phyloP scores from a whole-genome alignment of 2,113 vertebrate species.

The Salvator merianae region DNA sequence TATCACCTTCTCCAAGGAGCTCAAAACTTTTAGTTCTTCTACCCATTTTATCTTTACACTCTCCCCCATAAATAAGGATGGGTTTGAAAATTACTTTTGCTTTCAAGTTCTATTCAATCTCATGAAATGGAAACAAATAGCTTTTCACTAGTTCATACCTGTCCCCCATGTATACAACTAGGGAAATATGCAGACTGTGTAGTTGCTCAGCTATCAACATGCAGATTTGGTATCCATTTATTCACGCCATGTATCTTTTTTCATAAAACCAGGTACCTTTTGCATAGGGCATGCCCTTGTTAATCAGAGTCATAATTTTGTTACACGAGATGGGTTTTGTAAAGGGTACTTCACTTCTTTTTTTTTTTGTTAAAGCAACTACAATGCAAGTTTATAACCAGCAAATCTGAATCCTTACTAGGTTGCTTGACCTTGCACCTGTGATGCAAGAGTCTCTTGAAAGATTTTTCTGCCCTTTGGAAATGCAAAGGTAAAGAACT shows the following conservation, averaged over 20 bases:
- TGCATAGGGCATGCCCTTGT: too few species aligned
- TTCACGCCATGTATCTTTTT: too few species aligned
- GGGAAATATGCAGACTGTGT: too few species aligned
- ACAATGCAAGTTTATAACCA: rapidly evolving
- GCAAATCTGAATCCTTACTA: background rate
- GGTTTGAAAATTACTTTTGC: too few species aligned
- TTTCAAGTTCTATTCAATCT: too few species aligned
- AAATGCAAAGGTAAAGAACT: conserved; percentile 28
- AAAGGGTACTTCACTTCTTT: background rate
- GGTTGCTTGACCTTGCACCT: background rate
- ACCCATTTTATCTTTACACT: background rate
- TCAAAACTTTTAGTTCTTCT: background rate
- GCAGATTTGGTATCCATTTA: too few species aligned
- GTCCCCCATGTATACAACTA: too few species aligned
- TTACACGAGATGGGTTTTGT: background rate
- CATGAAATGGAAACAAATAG: too few species aligned
- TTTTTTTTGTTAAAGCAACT: background rate
- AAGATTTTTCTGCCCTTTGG: background rate
- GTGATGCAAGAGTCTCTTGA: background rate
- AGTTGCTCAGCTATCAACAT: too few species aligned
- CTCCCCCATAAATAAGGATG: too few species aligned
- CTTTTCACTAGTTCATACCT: too few species aligned
- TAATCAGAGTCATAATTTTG: background rate
- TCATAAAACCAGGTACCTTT: too few species aligned
- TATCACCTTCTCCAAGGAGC: background rate